Evolutionary conservation across 2,113 vertebrate genomes (phyloP), one percentile per base, ranked within the genome.

Genomic region (Phodopus roborovskii): DNA sequence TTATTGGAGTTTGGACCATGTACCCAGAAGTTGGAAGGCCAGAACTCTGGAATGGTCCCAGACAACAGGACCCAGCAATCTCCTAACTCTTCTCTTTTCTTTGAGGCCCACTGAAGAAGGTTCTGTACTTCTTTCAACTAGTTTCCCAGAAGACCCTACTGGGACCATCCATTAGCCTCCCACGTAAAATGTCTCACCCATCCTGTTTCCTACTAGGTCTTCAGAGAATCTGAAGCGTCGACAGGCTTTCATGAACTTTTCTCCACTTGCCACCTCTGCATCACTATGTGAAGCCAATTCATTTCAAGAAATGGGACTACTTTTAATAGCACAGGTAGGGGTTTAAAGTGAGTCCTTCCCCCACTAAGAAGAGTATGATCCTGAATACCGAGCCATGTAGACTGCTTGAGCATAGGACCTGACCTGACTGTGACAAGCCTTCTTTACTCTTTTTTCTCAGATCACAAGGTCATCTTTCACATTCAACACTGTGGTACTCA

Each of bases 101-200:
- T 90, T 96, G n/a, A 85, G 53, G 75, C 17, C 45, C 42, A 56
- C 30, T 92, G 42, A 60, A 85, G 33, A 87, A 92, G 78, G 13
- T 64, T 74, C 36, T 87, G 1, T 4, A 39, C 7, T 2, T 83
- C 50, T 58, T 88, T 62, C 73, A 71, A 9, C n/a, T 77, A 68
- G 30, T 60, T 71, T 94, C 83, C 68, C 66, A 90, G 53, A 68
- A 17, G 30, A 64, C 50, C 4, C 36, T 75, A 20, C 7, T 82
- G 60, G 33, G 15, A 85, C 7, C 19, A 30, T 45, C 7, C 19
- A 56, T 56, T 56, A 50, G 53, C 53, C 53, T 56, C 53, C 53
- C 53, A 56, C 53, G 12, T 56, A 56, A 12, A 56, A 74, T 5
- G 20, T 83, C 20, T n/a, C 36, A 11, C 79, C 36, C 4, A 22